These are phyloP conservation scores for Lepidurus couesii DNA, from an alignment of 1,140 invertebrate genomes.

Conservation along the genomic window DNA sequence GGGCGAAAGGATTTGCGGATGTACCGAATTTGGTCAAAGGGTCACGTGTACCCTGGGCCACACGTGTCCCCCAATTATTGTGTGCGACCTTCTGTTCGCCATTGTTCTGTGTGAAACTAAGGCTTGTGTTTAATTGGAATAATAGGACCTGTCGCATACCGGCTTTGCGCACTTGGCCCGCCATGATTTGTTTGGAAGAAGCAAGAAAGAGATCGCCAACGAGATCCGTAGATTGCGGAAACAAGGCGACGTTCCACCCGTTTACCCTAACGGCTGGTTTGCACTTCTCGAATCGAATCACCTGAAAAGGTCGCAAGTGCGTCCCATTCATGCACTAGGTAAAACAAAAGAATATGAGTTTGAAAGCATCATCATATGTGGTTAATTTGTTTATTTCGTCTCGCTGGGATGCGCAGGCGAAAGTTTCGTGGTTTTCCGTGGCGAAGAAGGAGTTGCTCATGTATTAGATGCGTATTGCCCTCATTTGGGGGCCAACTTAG, in stretches of 20 bases:
- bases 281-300: slow-evolving; percentile 62
- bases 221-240: slow-evolving; percentile 48
- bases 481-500: slow-evolving; percentile 80
- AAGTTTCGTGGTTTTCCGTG: slow-evolving; percentile 69
- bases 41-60: no score
- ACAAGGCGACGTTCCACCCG: slow-evolving; percentile 63
- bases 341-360: slow-evolving; percentile 30
- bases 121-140: no score
- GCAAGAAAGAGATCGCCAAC: slow-evolving; percentile 40
- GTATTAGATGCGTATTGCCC: slow-evolving; percentile 81
- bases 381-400: slow-evolving; percentile 6
- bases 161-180: slow-evolving; percentile 24
- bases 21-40: no score
- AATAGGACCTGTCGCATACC: slow-evolving; percentile 30
- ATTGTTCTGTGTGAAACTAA: not conserved
- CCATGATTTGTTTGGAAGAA: slow-evolving; percentile 25
- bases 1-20: no score
- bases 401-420: slow-evolving; percentile 51
- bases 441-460: slow-evolving; percentile 54
- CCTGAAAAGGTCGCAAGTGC: slow-evolving; percentile 55
- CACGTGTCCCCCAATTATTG: no score
- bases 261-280: slow-evolving; percentile 88
- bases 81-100: no score
- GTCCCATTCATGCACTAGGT: slow-evolving; percentile 64
- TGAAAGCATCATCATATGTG: slow-evolving; percentile 16